These are phyloP conservation scores for Drosophila chauvacae DNA, from an alignment of 1,140 invertebrate genomes.

Conservation along the genomic window DNA sequence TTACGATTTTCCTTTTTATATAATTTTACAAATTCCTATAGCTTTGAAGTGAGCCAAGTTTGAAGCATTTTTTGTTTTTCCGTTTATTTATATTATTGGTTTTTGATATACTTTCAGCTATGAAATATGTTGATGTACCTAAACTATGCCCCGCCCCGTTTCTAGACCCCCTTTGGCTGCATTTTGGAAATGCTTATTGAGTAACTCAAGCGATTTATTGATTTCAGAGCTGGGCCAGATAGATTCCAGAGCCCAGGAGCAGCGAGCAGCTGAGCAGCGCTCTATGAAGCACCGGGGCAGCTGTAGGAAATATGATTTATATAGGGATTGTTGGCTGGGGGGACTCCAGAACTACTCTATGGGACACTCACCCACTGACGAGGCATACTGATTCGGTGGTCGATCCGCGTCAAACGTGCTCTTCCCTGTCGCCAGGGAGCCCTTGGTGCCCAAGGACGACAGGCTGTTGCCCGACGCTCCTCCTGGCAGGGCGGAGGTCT, in stretches of 20 bases:
- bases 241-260: slow-evolving; percentile 50
- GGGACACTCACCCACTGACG: slow-evolving; percentile 63
- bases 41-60: slow-evolving; percentile 42
- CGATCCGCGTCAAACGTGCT: slow-evolving; percentile 84
- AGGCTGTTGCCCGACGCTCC: slow-evolving; percentile 66
- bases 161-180: slow-evolving; percentile 74
- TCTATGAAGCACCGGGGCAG: slow-evolving; percentile 29
- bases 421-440: slow-evolving; percentile 82
- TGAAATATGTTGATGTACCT: slow-evolving; percentile 57
- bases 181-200: slow-evolving; percentile 73
- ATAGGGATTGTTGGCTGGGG: not conserved
- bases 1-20: slow-evolving; percentile 6
- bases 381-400: slow-evolving; percentile 81
- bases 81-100: slow-evolving; percentile 24
- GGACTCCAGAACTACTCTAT: not conserved
- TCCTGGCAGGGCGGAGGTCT: slow-evolving; percentile 62
- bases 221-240: slow-evolving; percentile 64
- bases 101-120: slow-evolving; percentile 59
- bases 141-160: slow-evolving; percentile 49
- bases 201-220: slow-evolving; percentile 61
- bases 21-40: slow-evolving; percentile 56
- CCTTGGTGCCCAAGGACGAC: slow-evolving; percentile 73
- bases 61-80: slow-evolving; percentile 39
- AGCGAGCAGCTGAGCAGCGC: slow-evolving; percentile 30
- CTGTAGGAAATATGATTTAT: slow-evolving; percentile 31